A percentile compares a stretch with the other conserved stretches of the same genome.
Evolutionary conservation across 1,140 invertebrate species (phyloP).

Genomic region (Bombus balteatus): DNA sequence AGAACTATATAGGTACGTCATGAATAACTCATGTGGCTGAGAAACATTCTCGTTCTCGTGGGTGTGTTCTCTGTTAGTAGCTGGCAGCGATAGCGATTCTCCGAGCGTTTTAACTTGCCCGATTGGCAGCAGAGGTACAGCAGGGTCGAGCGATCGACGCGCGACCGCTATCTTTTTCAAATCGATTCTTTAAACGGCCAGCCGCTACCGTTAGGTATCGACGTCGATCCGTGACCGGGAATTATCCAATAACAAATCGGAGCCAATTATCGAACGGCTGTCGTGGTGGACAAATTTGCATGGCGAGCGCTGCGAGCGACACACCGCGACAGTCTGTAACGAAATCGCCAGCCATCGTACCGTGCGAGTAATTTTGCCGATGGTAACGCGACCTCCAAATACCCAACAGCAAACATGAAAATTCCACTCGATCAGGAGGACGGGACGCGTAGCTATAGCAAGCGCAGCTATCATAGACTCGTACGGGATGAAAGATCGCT

Average conservation of each 20-base stretch:
- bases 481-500: not conserved
- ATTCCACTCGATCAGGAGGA: not conserved
- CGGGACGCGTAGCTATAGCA: too few relatives aligned
- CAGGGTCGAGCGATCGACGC: too few relatives aligned
- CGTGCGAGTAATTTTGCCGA: slow-evolving; percentile 39
- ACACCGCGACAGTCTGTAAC: slow-evolving; percentile 17
- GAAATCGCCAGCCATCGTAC: slow-evolving; percentile 14
- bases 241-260: slow-evolving; percentile 26
- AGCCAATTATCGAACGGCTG: slow-evolving; percentile 39
- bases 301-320: slow-evolving; percentile 15
- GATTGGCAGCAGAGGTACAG: not conserved
- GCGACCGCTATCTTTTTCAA: not conserved
- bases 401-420: not conserved
- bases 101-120: not conserved
- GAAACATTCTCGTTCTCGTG: slow-evolving; percentile 49
- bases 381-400: not conserved
- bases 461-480: not conserved
- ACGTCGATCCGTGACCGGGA: not conserved
- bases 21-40: slow-evolving; percentile 59
- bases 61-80: slow-evolving; percentile 18
- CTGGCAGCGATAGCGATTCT: slow-evolving; percentile 3
- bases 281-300: slow-evolving; percentile 33
- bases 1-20: slow-evolving; percentile 35
- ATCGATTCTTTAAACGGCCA: not conserved
- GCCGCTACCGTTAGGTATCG: not conserved